A percentile compares a stretch with the other conserved stretches of the same genome.
Evolutionary conservation across 2,888 invertebrate genomes (phyloP).

Genomic region (Ceraclea dissimilis): DNA sequence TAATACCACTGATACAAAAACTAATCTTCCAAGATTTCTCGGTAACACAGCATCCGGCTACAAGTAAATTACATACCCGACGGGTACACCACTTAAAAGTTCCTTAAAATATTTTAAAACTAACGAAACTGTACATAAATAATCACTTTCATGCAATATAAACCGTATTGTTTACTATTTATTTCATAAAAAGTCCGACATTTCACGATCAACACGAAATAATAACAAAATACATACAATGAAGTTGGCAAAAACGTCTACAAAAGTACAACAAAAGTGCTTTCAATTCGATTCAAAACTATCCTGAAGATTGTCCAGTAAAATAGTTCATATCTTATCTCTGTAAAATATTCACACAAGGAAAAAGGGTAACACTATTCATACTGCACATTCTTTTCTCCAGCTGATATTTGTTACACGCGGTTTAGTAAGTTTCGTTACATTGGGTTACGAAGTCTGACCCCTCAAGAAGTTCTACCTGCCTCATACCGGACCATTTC

Average conservation of each 20-base stretch:
- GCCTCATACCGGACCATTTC: neutral
- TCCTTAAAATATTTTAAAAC: neutral
- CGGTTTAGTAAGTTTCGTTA: neutral
- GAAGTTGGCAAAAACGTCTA: slow-evolving; percentile 12
- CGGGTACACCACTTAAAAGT: neutral
- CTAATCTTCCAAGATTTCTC: no score
- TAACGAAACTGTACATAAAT: neutral
- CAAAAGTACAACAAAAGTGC: no score
- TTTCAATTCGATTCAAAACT: slow-evolving; percentile 14
- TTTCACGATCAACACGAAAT: neutral
- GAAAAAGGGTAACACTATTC: neutral
- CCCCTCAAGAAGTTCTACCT: slow-evolving; percentile 15
- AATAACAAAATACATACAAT: slow-evolving; percentile 6
- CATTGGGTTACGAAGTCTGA: neutral
- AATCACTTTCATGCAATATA: neutral
- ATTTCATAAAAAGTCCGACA: neutral
- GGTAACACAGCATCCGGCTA: neutral
- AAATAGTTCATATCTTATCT: neutral
- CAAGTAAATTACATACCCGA: neutral
- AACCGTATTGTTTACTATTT: neutral
- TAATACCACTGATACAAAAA: no score
- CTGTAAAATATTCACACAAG: neutral
- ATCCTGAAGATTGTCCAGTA: neutral
- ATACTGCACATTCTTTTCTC: no score
- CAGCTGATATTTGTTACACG: no score